Evolutionary conservation across 2,797 vertebrate species (phyloP).

Genomic region (Chiloscyllium punctatum): DNA sequence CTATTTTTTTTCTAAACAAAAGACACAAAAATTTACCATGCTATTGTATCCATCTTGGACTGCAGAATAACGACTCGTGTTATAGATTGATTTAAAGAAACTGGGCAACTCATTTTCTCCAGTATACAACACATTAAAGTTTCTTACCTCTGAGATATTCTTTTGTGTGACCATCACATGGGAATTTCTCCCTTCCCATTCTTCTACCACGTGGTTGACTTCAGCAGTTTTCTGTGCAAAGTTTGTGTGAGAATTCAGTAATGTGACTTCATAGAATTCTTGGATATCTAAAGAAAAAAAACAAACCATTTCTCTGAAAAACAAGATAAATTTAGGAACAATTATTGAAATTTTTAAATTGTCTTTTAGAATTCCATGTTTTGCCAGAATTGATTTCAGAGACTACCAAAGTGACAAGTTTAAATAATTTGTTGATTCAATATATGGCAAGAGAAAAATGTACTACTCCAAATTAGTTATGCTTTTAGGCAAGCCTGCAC

Average conservation of each 20-base stretch:
- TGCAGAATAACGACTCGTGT: background rate
- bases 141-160: constrained; percentile 67
- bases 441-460: background rate
- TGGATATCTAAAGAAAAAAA: constrained; percentile 76
- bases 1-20: background rate
- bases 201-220: constrained; percentile 76
- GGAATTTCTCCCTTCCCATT: constrained; percentile 73
- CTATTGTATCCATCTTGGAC: background rate
- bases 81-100: background rate
- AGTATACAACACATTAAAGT: background rate
- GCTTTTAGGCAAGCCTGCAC: background rate
- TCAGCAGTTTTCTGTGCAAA: constrained; percentile 83
- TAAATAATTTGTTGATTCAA: constrained; percentile 1
- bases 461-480: background rate
- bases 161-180: constrained; percentile 51
- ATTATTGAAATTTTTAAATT: background rate
- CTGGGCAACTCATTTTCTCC: background rate
- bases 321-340: background rate
- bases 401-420: background rate
- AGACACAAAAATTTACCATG: background rate
- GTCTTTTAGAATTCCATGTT: background rate
- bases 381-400: background rate
- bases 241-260: constrained; percentile 84
- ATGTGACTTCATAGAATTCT: constrained; percentile 90
- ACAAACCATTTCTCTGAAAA: background rate